These are phyloP conservation scores for Rotaria macrura DNA, from an alignment of 2,888 invertebrate species.

Conservation along the genomic window DNA sequence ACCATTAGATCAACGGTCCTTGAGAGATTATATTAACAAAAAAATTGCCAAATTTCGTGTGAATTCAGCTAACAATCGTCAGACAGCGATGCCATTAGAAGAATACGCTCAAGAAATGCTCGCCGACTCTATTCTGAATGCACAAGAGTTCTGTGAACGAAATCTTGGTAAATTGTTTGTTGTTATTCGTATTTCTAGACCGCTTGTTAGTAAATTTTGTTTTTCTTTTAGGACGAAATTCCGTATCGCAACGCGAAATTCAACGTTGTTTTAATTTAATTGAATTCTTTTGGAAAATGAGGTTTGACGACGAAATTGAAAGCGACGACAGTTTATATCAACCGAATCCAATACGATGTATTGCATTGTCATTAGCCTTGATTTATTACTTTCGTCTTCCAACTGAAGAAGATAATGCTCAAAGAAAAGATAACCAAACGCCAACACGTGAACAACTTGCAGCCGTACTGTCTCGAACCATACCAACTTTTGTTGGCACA, in stretches of 20 bases:
- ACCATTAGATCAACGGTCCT: neutral
- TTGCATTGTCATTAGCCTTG: neutral
- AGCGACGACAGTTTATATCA: neutral
- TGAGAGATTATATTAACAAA: neutral
- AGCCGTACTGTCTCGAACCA: neutral
- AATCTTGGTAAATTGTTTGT: neutral
- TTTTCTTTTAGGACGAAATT: neutral
- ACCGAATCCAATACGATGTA: conserved; percentile 8
- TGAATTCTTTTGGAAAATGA: neutral
- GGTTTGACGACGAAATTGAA: conserved; percentile 6
- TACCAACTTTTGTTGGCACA: neutral
- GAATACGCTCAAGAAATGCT: neutral
- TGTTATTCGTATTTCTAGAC: no score
- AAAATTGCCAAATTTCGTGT: neutral
- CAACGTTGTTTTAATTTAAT: conserved; percentile 21
- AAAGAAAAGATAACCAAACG: neutral
- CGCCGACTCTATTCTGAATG: neutral
- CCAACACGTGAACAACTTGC: neutral
- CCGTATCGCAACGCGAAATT: neutral
- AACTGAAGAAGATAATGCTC: neutral
- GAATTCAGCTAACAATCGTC: neutral
- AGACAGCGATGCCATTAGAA: neutral
- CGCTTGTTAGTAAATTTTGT: no score
- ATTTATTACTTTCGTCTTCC: conserved; percentile 19
- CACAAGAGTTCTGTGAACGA: neutral